Conservation (phyloP, 2,888 invertebrate genomes). For the Oscheius sp. region DNA sequence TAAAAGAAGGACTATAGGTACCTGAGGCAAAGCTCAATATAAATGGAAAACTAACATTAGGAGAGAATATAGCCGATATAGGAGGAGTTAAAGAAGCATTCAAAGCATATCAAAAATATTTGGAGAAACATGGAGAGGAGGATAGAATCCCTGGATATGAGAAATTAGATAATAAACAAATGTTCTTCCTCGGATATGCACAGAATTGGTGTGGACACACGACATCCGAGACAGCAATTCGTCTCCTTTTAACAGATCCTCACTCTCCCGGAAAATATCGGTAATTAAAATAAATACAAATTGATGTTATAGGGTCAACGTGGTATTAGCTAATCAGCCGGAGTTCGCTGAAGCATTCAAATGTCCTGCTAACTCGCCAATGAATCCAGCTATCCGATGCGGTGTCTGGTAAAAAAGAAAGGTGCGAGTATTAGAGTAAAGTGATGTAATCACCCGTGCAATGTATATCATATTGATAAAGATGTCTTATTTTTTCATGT, state of each 20-base stretch:
- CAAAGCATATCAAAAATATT: constrained; percentile 64
- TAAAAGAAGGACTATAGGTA: constrained; percentile 20
- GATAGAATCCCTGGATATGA: constrained; percentile 66
- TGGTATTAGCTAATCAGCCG: constrained; percentile 78
- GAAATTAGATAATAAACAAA: constrained; percentile 67
- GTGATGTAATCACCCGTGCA: constrained; percentile 22
- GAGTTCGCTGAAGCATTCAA: constrained; percentile 87
- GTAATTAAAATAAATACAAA: constrained; percentile 14
- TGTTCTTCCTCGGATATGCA: constrained; percentile 70
- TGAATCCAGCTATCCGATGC: constrained; percentile 80
- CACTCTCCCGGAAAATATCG: constrained; percentile 62
- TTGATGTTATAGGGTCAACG: constrained; percentile 45
- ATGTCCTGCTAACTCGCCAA: constrained; percentile 84
- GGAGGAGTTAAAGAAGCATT: constrained; percentile 70
- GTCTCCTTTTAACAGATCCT: constrained; percentile 65
- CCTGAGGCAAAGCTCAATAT: constrained; percentile 46
- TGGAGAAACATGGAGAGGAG: constrained; percentile 64
- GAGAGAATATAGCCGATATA: constrained; percentile 71
- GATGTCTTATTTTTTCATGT: too few species aligned
- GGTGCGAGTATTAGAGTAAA: not conserved
- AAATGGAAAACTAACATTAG: constrained; percentile 70
- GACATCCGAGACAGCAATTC: constrained; percentile 59
- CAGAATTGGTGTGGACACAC: constrained; percentile 68
- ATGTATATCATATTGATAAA: constrained; percentile 32
- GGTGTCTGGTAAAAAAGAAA: constrained; percentile 57